Base-by-base conservation (phyloP, 2,888 invertebrate genomes). In the Sphaerophoria taeniata region DNA sequence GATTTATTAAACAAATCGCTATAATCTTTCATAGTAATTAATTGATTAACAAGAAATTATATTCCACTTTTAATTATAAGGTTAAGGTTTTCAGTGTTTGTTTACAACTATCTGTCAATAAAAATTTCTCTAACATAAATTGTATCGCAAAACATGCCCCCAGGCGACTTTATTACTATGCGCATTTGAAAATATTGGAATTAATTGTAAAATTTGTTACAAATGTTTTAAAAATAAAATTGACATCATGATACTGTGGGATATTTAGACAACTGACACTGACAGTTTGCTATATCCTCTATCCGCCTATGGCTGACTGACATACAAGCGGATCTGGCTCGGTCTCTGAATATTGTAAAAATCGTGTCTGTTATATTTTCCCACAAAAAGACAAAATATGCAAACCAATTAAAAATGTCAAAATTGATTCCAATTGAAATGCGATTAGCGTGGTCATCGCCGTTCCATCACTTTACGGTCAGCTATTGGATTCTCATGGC, bases 41-140 rank as follows among this genome's bases (percentile, higher is more conserved):
- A 85, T 85, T 85, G 81, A 77, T 85, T 85, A 81, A 81, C 70
- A 81, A 47, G 63, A 70, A 85, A 81, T 77, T 85, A 73, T 58
- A 81, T 81, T 85, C 81, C 63, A 58, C 65, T 73, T 76, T 70
- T 85, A 85, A 85, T 81, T 85, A 85, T 76, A 85, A 69, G 73
- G 55, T 85, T 63, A 58, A 7, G 47, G 1, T 24, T 51, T 58
- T 24, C 14, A 70, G 51, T 85, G 85, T 81, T 85, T 85, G 77
- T 81, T 85, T 85, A 76, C 63, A 58, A 16, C 73, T 14, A 76
- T 63, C 73, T 73, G 81, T 72, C 72, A 69, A 73, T 75, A 60
- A 61, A 72, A 69, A 72, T 72, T 75, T 67, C 53, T 61, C 49
- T 53, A 51, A 71, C 72, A 80, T 76, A 85, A 75, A 76, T 80